Conservation (phyloP, 2,888 invertebrate genomes). For the Trissoscelio sp. region DNA sequence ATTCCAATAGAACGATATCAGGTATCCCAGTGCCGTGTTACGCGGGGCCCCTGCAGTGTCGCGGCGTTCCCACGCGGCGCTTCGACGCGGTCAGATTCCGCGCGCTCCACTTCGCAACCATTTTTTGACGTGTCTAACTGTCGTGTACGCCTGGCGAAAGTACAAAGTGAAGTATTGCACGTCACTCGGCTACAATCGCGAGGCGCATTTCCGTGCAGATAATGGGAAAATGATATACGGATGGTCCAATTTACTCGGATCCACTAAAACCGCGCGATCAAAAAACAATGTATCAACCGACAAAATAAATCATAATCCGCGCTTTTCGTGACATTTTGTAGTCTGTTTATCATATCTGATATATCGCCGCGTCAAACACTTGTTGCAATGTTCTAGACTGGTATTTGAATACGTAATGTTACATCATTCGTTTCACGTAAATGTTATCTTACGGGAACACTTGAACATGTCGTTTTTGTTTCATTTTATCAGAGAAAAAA, state of each 20-base stretch:
- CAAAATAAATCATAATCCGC: slow-evolving; percentile 44
- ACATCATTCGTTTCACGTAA: slow-evolving; percentile 48
- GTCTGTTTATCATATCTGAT: slow-evolving; percentile 27
- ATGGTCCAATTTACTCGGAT: neutral
- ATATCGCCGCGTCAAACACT: slow-evolving; percentile 41
- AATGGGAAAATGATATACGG: slow-evolving; percentile 37
- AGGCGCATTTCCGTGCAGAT: slow-evolving; percentile 42
- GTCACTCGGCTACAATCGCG: slow-evolving; percentile 42
- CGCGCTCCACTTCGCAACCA: slow-evolving; percentile 47
- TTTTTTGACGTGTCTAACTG: slow-evolving; percentile 52
- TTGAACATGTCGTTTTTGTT: slow-evolving; percentile 10
- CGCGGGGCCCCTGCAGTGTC: slow-evolving; percentile 59
- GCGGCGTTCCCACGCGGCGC: slow-evolving; percentile 60
- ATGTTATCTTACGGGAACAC: slow-evolving; percentile 35
- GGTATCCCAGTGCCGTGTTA: slow-evolving; percentile 64
- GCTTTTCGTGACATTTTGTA: slow-evolving; percentile 34
- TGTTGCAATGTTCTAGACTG: slow-evolving; percentile 28
- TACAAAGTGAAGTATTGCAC: slow-evolving; percentile 52
- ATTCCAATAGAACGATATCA: slow-evolving; percentile 58
- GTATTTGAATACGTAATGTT: slow-evolving; percentile 64
- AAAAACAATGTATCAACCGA: too few relatives aligned
- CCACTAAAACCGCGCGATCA: slow-evolving; percentile 13
- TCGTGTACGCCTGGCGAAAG: slow-evolving; percentile 60
- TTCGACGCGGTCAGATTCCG: slow-evolving; percentile 43
- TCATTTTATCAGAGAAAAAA: slow-evolving; percentile 24